A percentile compares a stretch with the other conserved stretches of the same genome.
Conservation (phyloP, 2,113 vertebrate genomes). For the Phocoena phocoena region DNA sequence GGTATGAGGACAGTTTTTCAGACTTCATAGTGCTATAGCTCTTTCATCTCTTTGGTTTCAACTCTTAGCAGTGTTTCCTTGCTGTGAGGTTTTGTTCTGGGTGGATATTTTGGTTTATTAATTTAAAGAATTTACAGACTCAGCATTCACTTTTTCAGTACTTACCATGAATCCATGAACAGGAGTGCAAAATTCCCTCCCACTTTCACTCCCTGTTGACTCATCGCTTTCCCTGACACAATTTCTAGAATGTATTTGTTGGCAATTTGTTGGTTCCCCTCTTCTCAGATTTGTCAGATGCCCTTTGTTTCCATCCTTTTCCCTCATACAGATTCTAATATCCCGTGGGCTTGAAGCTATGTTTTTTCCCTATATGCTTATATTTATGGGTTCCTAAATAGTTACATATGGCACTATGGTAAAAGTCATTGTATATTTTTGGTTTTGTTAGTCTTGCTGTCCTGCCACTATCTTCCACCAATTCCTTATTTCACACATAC, state of each 20-base stretch:
- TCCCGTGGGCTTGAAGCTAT: too few species aligned
- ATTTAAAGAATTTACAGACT: neutral
- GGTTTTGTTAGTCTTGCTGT: neutral
- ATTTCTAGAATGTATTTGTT: neutral
- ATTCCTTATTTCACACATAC: neutral
- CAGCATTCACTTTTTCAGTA: neutral
- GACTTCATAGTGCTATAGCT: neutral
- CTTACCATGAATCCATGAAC: neutral
- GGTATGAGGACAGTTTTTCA: neutral
- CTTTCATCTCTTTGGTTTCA: neutral
- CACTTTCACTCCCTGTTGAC: neutral
- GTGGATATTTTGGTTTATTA: neutral
- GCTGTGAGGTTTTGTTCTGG: neutral
- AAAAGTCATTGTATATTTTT: neutral
- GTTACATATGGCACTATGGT: neutral
- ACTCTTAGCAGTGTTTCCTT: neutral
- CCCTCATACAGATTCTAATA: neutral
- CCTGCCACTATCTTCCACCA: neutral
- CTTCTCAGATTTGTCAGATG: neutral
- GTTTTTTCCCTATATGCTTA: neutral
- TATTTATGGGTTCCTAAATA: neutral
- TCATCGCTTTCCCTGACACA: too few species aligned
- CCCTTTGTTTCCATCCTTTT: neutral
- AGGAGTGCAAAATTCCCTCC: neutral
- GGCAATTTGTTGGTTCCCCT: neutral